Conservation (phyloP, 2,113 vertebrate genomes). For the Scomber japonicus region DNA sequence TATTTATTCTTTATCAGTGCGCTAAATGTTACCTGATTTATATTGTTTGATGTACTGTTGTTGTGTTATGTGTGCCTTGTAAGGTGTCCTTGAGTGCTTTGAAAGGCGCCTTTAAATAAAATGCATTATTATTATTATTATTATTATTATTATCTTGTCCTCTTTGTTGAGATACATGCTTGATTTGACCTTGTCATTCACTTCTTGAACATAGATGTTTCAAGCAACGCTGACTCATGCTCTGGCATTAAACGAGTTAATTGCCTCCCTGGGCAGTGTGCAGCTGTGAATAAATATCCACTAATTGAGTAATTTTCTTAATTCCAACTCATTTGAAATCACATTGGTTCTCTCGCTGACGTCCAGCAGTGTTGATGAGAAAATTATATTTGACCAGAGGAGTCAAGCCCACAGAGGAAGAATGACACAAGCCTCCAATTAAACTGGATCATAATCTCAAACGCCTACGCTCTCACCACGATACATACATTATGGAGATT, state of each 20-base stretch:
- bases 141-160: neutral
- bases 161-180: slow-evolving; percentile 8
- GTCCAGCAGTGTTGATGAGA: slow-evolving; percentile 63
- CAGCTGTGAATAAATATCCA: slow-evolving; percentile 71
- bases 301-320: slow-evolving; percentile 74
- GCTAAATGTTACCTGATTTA: no score
- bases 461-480: slow-evolving; percentile 39
- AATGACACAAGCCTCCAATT: slow-evolving; percentile 68
- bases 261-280: slow-evolving; percentile 56
- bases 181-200: slow-evolving; percentile 47
- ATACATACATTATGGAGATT: slow-evolving; percentile 76
- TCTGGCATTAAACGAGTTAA: slow-evolving; percentile 58
- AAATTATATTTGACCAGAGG: slow-evolving; percentile 72
- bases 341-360: slow-evolving; percentile 46
- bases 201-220: slow-evolving; percentile 35
- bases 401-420: slow-evolving; percentile 59
- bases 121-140: no score
- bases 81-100: no score
- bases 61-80: no score
- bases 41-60: no score
- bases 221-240: slow-evolving; percentile 34
- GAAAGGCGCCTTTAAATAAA: no score
- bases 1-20: no score
- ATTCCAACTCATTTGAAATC: slow-evolving; percentile 68
- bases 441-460: slow-evolving; percentile 72